These are phyloP conservation scores for Ectropis grisescens DNA, from an alignment of 1,140 invertebrate genomes.

Conservation along the genomic window DNA sequence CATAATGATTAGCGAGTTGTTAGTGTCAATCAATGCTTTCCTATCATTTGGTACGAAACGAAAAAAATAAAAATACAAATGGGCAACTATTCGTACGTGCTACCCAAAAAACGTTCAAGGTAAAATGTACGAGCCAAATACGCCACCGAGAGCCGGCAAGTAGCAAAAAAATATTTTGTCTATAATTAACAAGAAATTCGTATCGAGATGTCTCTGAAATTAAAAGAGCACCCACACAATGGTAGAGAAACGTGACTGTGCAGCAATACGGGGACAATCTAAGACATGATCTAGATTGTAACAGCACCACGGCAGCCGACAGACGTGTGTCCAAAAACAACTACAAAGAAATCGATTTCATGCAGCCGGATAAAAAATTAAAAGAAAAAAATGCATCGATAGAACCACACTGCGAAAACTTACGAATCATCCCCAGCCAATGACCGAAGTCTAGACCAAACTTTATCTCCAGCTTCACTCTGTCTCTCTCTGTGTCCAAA, in stretches of 20 bases:
- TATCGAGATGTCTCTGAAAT: conserved; percentile 44
- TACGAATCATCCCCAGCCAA: conserved; percentile 61
- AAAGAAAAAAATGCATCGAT: conserved; percentile 45
- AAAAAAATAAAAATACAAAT: conserved; percentile 16
- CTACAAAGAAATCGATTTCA: conserved; percentile 57
- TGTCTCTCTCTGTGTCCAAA: conserved; percentile 21
- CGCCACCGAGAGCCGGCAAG: too few species aligned
- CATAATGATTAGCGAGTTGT: conserved; percentile 39
- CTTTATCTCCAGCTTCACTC: conserved; percentile 17
- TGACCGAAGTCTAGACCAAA: conserved; percentile 40
- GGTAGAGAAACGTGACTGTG: conserved; percentile 47
- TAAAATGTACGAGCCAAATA: too few species aligned
- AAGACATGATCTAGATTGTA: conserved; percentile 57
- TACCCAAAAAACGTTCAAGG: conserved; percentile 23
- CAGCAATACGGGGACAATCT: conserved; percentile 55
- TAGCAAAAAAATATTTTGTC: conserved; percentile 32
- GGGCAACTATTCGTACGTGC: conserved; percentile 22
- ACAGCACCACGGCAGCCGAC: conserved; percentile 45
- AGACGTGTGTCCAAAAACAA: conserved; percentile 53
- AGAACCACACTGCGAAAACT: conserved; percentile 37
- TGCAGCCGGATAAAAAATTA: conserved; percentile 36
- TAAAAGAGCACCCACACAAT: conserved; percentile 50
- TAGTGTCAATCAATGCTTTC: conserved; percentile 45
- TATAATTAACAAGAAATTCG: conserved; percentile 51
- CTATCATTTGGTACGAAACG: conserved; percentile 19